Conservation (phyloP, 2,888 invertebrate species). For the Eumerus sabulonum region DNA sequence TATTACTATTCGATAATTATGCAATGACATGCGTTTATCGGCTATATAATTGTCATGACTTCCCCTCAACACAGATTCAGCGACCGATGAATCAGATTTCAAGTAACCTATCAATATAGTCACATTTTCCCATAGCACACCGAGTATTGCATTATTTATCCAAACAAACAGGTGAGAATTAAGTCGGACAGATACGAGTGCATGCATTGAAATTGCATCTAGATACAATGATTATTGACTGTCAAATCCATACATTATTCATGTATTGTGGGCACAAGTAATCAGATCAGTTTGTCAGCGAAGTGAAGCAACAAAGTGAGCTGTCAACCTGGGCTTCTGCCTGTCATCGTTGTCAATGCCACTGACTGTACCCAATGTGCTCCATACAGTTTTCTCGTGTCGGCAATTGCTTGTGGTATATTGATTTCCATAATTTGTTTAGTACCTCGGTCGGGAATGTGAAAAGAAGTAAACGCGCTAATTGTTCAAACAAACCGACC, state of each 20-base stretch:
- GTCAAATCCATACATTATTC: slow-evolving; percentile 62
- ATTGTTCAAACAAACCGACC: slow-evolving; percentile 43
- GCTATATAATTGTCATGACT: too few species aligned
- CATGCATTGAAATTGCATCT: slow-evolving; percentile 64
- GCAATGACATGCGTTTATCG: neutral
- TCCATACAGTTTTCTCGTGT: too few species aligned
- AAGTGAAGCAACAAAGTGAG: slow-evolving; percentile 53
- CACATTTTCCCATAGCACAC: slow-evolving; percentile 16
- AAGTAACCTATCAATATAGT: neutral
- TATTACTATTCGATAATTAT: too few species aligned
- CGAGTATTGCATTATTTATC: slow-evolving; percentile 57
- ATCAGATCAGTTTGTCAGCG: slow-evolving; percentile 67
- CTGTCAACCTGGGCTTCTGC: slow-evolving; percentile 51
- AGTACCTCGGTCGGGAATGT: slow-evolving; percentile 9
- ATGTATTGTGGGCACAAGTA: slow-evolving; percentile 67
- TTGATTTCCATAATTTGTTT: slow-evolving; percentile 66
- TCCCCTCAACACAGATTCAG: too few species aligned
- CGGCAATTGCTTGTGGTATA: slow-evolving; percentile 45
- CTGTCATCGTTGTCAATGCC: slow-evolving; percentile 28
- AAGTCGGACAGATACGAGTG: slow-evolving; percentile 7
- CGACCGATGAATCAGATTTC: neutral
- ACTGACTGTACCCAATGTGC: too few species aligned
- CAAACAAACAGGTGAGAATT: slow-evolving; percentile 59
- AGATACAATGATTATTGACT: slow-evolving; percentile 64
- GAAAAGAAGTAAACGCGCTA: slow-evolving; percentile 49